These are phyloP conservation scores for Idaea straminata DNA, from an alignment of 2,888 invertebrate species.

Conservation along the genomic window DNA sequence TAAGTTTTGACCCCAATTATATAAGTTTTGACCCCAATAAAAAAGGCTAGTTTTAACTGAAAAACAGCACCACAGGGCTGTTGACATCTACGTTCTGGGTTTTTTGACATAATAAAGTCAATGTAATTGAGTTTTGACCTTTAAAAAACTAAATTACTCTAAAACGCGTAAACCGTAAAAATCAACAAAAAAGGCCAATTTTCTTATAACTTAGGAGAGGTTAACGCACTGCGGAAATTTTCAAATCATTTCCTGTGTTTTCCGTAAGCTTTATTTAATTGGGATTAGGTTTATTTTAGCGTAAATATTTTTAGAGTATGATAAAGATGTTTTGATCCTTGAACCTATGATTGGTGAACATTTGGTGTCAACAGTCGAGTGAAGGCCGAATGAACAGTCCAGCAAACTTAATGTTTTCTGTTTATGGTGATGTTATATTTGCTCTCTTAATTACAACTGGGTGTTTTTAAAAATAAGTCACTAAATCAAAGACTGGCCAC, in stretches of 20 bases:
- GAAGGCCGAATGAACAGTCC: too few relatives aligned
- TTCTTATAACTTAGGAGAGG: conserved; percentile 27
- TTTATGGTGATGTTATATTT: too few relatives aligned
- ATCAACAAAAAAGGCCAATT: conserved; percentile 17
- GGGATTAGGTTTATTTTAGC: conserved; percentile 8
- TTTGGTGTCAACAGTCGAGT: conserved; percentile 26
- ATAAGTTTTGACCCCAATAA: too few relatives aligned
- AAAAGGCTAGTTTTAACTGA: too few relatives aligned
- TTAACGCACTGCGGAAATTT: conserved; percentile 41
- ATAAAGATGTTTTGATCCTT: conserved; percentile 17
- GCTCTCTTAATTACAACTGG: too few relatives aligned
- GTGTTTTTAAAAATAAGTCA: too few relatives aligned
- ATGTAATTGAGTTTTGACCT: background rate
- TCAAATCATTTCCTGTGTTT: conserved; percentile 39
- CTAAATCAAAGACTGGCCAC: too few relatives aligned
- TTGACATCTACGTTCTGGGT: too few relatives aligned
- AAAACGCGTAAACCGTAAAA: conserved; percentile 11
- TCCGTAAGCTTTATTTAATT: background rate
- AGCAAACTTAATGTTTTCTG: too few relatives aligned
- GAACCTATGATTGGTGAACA: conserved; percentile 19
- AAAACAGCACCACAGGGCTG: too few relatives aligned
- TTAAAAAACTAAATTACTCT: background rate
- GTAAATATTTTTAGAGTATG: background rate
- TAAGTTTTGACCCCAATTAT: background rate
- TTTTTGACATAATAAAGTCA: too few relatives aligned